These are phyloP conservation scores for Xenopus borealis DNA, from an alignment of 2,113 vertebrate genomes.

Conservation along the genomic window DNA sequence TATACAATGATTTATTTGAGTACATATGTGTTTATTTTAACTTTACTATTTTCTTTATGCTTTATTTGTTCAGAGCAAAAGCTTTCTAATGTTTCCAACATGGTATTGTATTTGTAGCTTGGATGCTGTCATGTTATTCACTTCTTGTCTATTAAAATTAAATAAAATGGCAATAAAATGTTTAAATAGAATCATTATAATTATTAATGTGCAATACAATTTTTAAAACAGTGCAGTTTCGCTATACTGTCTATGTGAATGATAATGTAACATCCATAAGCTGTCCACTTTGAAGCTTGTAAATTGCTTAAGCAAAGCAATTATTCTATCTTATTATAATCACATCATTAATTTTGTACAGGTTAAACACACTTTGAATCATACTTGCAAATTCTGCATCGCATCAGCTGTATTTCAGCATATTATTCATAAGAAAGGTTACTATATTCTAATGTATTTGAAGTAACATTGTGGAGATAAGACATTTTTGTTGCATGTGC, in stretches of 20 bases:
- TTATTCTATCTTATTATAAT: constrained; percentile 44
- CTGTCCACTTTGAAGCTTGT: constrained; percentile 27
- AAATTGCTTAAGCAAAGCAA: constrained; percentile 41
- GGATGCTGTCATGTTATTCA: too few species aligned
- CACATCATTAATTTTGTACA: constrained; percentile 40
- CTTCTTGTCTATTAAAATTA: too few species aligned
- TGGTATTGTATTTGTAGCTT: too few species aligned
- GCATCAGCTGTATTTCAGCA: constrained; percentile 36
- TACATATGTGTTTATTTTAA: too few species aligned
- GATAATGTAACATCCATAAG: constrained; percentile 31
- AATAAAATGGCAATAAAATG: too few species aligned
- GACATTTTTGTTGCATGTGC: constrained; percentile 24
- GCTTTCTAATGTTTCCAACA: too few species aligned
- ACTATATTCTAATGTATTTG: constrained; percentile 30
- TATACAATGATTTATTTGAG: too few species aligned
- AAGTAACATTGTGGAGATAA: constrained; percentile 28
- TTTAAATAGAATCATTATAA: too few species aligned
- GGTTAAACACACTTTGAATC: constrained; percentile 43
- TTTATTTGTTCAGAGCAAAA: too few species aligned
- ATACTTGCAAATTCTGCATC: constrained; percentile 33
- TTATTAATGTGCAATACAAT: constrained; percentile 8
- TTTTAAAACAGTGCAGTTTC: constrained; percentile 14
- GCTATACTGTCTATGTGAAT: constrained; percentile 29
- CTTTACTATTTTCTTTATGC: too few species aligned
- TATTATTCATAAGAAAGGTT: constrained; percentile 31